These are phyloP conservation scores for Leucoma salicis DNA, from an alignment of 2,888 invertebrate species.

Conservation along the genomic window DNA sequence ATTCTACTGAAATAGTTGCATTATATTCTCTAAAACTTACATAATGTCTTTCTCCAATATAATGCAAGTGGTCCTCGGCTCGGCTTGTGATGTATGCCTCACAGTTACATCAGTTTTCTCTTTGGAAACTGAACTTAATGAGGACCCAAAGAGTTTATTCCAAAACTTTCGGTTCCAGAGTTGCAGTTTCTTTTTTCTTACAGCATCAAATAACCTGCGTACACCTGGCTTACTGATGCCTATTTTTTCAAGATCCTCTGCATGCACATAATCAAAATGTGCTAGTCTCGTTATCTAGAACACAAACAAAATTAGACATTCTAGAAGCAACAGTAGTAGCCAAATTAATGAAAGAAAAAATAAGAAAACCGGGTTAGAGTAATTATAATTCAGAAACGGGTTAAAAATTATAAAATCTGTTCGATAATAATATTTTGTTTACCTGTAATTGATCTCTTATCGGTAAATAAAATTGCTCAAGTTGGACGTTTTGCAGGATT, in stretches of 20 bases:
- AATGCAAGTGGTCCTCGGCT: constrained; percentile 85
- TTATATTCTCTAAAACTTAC: too few species aligned
- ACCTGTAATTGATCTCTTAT: constrained; percentile 96
- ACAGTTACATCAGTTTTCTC: constrained; percentile 76
- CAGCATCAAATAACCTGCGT: constrained; percentile 93
- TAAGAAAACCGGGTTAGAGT: too few species aligned
- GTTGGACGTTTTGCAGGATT: constrained; percentile 93
- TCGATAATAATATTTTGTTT: constrained; percentile 30
- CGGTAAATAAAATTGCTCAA: constrained; percentile 94
- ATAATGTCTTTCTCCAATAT: constrained; percentile 92
- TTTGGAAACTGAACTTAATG: constrained; percentile 59
- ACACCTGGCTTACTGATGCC: constrained; percentile 97
- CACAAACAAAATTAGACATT: neutral
- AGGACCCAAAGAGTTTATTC: constrained; percentile 87
- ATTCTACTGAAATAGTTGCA: too few species aligned
- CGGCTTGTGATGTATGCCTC: constrained; percentile 55
- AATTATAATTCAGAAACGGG: too few species aligned
- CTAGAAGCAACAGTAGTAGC: neutral
- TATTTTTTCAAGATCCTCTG: constrained; percentile 96
- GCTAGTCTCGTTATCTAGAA: constrained; percentile 92
- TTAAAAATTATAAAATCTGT: too few species aligned
- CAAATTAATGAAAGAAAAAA: too few species aligned
- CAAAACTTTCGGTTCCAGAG: constrained; percentile 92
- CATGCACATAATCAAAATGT: constrained; percentile 98
- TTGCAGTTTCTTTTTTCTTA: constrained; percentile 92